Conservation (phyloP, 2,113 vertebrate species). For the Thymallus thymallus region DNA sequence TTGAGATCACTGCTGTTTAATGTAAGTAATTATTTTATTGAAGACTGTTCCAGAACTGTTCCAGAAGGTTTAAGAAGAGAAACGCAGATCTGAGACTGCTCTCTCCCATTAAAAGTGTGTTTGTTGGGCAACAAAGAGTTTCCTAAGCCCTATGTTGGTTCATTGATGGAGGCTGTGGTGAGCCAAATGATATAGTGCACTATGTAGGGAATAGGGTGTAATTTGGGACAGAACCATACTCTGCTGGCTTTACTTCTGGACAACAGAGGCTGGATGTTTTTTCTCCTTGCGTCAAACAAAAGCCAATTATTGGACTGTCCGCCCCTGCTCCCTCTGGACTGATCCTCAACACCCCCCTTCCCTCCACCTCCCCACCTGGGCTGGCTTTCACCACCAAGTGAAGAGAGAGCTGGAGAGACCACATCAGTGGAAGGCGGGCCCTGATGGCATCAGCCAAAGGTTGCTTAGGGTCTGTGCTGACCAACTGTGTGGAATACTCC, state of each 20-base stretch:
- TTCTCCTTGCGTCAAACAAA: conserved; percentile 28
- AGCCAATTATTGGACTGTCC: conserved; percentile 36
- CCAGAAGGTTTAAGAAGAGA: conserved; percentile 21
- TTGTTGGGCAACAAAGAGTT: conserved; percentile 37
- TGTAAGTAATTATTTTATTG: conserved; percentile 17
- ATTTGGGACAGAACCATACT: conserved; percentile 17
- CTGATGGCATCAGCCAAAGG: too few relatives aligned
- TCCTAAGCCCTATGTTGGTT: conserved; percentile 40
- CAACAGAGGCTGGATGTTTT: conserved; percentile 21
- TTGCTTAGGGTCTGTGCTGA: too few relatives aligned
- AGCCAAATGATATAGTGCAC: conserved; percentile 4
- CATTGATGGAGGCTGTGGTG: conserved; percentile 15
- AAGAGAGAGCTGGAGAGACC: too few relatives aligned
- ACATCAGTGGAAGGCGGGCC: too few relatives aligned
- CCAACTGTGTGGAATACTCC: too few relatives aligned
- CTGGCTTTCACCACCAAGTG: too few relatives aligned
- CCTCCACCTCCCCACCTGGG: too few relatives aligned
- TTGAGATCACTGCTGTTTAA: conserved; percentile 23
- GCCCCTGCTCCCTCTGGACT: too few relatives aligned
- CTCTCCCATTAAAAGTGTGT: conserved; percentile 27
- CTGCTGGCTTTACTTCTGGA: conserved; percentile 18
- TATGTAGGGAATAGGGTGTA: not conserved
- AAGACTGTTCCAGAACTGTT: conserved; percentile 17
- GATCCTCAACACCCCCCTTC: too few relatives aligned
- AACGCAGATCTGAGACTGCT: conserved; percentile 28